phyloP scores from a whole-genome alignment of 2,888 invertebrate genomes.

The Eudasyphora cyanicolor region DNA sequence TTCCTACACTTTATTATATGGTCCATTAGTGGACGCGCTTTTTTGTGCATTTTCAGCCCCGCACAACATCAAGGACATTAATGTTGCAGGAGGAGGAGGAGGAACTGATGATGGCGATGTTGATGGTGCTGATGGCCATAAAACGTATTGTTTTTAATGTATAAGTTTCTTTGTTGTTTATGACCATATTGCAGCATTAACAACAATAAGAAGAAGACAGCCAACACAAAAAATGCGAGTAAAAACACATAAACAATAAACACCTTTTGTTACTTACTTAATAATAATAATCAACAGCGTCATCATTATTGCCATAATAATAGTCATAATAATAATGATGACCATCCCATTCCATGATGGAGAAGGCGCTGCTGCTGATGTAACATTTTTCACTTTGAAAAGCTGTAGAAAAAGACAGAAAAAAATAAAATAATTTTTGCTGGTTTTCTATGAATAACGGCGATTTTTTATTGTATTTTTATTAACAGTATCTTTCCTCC shows the following conservation, averaged over 20 bases:
- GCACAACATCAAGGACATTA: neutral
- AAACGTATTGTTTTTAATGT: conserved; percentile 59
- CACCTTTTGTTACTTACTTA: conserved; percentile 57
- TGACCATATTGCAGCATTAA: neutral
- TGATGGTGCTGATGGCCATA: conserved; percentile 39
- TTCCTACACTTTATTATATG: conserved; percentile 54
- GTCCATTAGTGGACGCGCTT: conserved; percentile 58
- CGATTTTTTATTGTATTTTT: conserved; percentile 21
- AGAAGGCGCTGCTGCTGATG: neutral
- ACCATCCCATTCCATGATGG: neutral
- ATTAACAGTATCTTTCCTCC: neutral
- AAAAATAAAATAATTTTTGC: neutral
- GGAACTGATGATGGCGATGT: neutral
- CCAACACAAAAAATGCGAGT: neutral
- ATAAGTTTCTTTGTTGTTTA: conserved; percentile 57
- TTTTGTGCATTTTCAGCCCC: conserved; percentile 35
- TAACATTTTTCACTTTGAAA: neutral
- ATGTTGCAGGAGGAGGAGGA: neutral
- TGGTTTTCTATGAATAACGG: conserved; percentile 11
- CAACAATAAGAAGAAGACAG: conserved; percentile 11
- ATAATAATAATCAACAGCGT: neutral
- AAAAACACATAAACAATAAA: conserved; percentile 49
- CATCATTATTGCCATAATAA: neutral
- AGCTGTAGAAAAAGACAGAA: neutral
- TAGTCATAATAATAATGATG: neutral